Evolutionary conservation across 2,888 invertebrate genomes (phyloP).

Genomic region (Teleogryllus oceanicus): DNA sequence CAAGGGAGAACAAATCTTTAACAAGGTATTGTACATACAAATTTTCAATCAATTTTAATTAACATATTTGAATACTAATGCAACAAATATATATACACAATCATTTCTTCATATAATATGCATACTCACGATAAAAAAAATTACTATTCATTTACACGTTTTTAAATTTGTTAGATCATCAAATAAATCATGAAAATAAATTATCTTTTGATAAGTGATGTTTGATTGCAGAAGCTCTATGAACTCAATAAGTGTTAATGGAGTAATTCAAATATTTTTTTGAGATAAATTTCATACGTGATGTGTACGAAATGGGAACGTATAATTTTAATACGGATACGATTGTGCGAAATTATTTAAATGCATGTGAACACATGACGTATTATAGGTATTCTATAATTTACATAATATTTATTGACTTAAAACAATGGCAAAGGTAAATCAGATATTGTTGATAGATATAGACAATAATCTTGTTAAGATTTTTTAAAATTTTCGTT

Average conservation of each 20-base stretch:
- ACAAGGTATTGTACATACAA: slow-evolving; percentile 18
- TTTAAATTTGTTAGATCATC: not conserved
- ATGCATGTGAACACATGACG: not conserved
- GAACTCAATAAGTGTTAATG: not conserved
- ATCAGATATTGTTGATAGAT: slow-evolving; percentile 31
- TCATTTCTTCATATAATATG: not conserved
- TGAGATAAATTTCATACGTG: not conserved
- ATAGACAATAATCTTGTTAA: slow-evolving; percentile 35
- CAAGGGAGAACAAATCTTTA: not conserved
- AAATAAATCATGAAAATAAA: not conserved
- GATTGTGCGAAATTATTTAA: slow-evolving; percentile 20
- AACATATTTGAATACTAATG: not conserved
- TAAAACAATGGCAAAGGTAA: not conserved
- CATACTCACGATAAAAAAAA: not conserved
- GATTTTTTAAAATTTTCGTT: slow-evolving; percentile 28
- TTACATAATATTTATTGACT: not conserved
- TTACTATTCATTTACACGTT: not conserved
- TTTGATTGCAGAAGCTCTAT: not conserved
- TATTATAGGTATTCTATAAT: slow-evolving; percentile 21
- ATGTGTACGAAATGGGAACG: slow-evolving; percentile 12
- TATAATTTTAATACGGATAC: slow-evolving; percentile 28
- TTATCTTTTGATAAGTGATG: not conserved
- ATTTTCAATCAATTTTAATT: slow-evolving; percentile 10
- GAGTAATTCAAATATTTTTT: not conserved
- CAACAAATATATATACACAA: not conserved